Evolutionary conservation across 2,888 invertebrate genomes (phyloP), one percentile per base, ranked within the genome.

Genomic region (Harmothoe impar): DNA sequence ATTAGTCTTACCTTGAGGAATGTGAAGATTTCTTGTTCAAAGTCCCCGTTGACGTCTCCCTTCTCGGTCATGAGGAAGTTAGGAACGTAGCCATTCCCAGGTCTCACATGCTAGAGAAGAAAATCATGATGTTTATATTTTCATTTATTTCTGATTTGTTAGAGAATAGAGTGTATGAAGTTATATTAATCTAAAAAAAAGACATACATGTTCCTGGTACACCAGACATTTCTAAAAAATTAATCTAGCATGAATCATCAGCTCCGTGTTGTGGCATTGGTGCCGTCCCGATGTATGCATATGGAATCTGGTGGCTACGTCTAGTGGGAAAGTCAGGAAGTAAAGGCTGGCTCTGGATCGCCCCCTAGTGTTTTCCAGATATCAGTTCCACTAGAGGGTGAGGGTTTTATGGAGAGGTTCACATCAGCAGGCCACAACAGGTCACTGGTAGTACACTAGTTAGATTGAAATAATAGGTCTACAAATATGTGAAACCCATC

Each of bases 1-100:
- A 72, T 29, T 72, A 3, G n/a, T 31, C 72, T 23, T 68, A 89
- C 89, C 89, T 89, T 89, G 17, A 89, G 25, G 29, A 56, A 35
- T 23, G 62, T 89, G 89, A 89, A 89, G 56, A 89, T 20, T n/a
- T 25, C 31, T 23, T 89, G 62, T 29, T 62, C 89, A 31, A 68
- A 17, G 72, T 29, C 68, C 17, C 89, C 89, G 51, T 89, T 89
- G 35, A 89, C 89, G 72, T 89, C 72, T 7, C 20, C 17, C 51
- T 89, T 89, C 31, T 51, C 33, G 5, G 72, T 35, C 35, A 89
- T 20, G 20, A 29, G 51, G 72, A 89, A 89, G 35, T 33, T 89
- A 12, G 89, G 89, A 23, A 68, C 72, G 31, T 68, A 89, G 25
- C 72, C 72, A 33, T 29, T n/a, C 0, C 89, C 89, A 1, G 89